Base-by-base conservation (phyloP, 2,888 invertebrate genomes). In the Lithosia quadra region DNA sequence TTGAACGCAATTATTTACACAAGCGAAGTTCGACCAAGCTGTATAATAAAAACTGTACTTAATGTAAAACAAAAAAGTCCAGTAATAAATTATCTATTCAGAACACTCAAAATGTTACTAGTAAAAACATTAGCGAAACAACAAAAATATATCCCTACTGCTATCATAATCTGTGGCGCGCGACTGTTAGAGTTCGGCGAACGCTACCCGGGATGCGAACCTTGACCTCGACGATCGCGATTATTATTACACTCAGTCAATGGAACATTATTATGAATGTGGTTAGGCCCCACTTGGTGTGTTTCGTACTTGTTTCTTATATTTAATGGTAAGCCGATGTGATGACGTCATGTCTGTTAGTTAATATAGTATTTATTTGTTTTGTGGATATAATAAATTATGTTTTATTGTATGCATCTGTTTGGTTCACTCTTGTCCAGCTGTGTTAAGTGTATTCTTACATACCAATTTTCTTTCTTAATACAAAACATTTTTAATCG, bases 201-300 rank as follows among this genome's bases (percentile, higher is more conserved):
- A 75, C 75, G 76, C 76, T 73, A 76, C 67, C 71, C 79, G 85
- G 84, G 88, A 88, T 78, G 71, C 86, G 89, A 93, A 92, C 93
- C 92, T 92, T 94, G 93, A 92, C 90, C 93, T 86, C 87, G 78
- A 76, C 83, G 78, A 77, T 86, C 82, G 80, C 80, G 76, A 77
- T 81, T 82, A 79, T 80, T 82, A 84, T 83, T 83, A 83, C 78
- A 73, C 63, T 58, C 74, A 66, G 67, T 43, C 83, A 85, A 76
- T 83, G 84, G 83, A 87, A 88, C 83, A 68, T 72, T 69, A 71
- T 68, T n/a, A 73, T 65, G 57, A 79, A 73, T 70, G 65, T 22
- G 63, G 63, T 65, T 63, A 36, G 63, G 15, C 58, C n/a, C 34
- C 64, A 64, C 53, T 33, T 60, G 60, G 22, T 53, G 34, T 18